A percentile compares a stretch with the other conserved stretches of the same genome.
Conservation (phyloP, 37 sponge, comb jelly and placozoan genomes). For the Beroe ovata region DNA sequence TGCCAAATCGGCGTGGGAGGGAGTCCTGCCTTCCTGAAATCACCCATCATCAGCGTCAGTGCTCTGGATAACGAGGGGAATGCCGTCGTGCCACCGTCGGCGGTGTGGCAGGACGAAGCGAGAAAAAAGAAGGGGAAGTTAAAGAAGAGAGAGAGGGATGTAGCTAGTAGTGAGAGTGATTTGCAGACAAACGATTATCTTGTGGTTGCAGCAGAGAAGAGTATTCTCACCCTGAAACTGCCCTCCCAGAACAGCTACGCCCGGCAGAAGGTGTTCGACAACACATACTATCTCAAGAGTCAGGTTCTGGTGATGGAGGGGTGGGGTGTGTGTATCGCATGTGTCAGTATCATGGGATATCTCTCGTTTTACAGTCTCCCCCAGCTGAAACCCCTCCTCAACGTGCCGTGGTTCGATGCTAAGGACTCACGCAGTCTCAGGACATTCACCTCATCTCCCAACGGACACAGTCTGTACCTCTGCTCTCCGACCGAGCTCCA, state of each 20-base stretch:
- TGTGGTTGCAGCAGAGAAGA: constrained; percentile 59
- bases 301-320: constrained; percentile 46
- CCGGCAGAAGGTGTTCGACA: constrained; percentile 58
- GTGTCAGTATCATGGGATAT: constrained; percentile 60
- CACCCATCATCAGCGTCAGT: constrained; percentile 51
- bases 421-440: constrained; percentile 21
- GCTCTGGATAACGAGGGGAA: constrained; percentile 65
- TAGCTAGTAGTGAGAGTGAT: constrained; percentile 27
- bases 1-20: constrained; percentile 46
- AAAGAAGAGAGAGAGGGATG: constrained; percentile 21
- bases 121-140: constrained; percentile 26
- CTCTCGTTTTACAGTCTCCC: constrained; percentile 60
- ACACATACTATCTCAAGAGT: constrained; percentile 65
- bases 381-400: constrained; percentile 63
- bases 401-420: constrained; percentile 51
- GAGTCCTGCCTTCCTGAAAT: constrained; percentile 52
- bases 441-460: constrained; percentile 25
- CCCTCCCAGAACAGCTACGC: constrained; percentile 67
- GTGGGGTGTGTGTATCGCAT: constrained; percentile 55
- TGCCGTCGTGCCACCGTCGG: constrained; percentile 17
- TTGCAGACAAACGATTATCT: constrained; percentile 49
- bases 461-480: constrained; percentile 33
- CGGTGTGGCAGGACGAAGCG: neutral
- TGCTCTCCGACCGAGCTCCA: constrained; percentile 47
- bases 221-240: constrained; percentile 46